Evolutionary conservation across 1,140 invertebrate species (phyloP), one percentile per base, ranked within the genome.

Genomic region (Scaptomyza hsui): DNA sequence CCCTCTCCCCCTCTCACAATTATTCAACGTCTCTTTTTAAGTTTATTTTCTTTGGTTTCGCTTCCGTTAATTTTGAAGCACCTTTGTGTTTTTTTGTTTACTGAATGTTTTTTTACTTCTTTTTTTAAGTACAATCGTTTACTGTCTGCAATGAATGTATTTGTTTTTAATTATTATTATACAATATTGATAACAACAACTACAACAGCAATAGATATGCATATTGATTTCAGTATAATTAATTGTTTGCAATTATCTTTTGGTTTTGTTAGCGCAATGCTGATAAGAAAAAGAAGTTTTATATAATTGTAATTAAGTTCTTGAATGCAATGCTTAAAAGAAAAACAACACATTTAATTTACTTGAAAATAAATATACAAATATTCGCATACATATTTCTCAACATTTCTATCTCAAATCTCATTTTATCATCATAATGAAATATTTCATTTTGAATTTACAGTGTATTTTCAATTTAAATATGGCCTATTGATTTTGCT

Each of bases 191-290:
- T 29, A 56, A 48, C 29, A 64, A 59, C 24, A 60, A 45, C 37
- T 32, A 61, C 39, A 63, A 63, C 37, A 12, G 60, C 67, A 64
- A 55, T 63, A 42, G 51, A 63, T 70, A 64, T 70, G 42, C 67
- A 63, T 52, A 52, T 26, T 12, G 12, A 32, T 29, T 49, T 45
- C 10, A 21, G 19, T 37, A 4, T 32, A 16, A 21, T 21, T 42
- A 15, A 26, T 26, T 64, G 41, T 47, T 18, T 19, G 16, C 19
- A 44, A 29, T 69, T 69, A 69, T 69, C 65, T 69, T 68, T 26
- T 10, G 24, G 12, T n/a, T 57, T 41, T 15, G 12, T 24, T 39
- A 9, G 2, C n/a, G n/a, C 37, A 32, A 15, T 24, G 13, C 53
- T 59, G 55, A 67, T 51, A 60, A 60, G 10, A 3, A 32, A 16